Evolutionary conservation across 1,140 invertebrate species (phyloP).

Genomic region (Armadillidium nasatum): DNA sequence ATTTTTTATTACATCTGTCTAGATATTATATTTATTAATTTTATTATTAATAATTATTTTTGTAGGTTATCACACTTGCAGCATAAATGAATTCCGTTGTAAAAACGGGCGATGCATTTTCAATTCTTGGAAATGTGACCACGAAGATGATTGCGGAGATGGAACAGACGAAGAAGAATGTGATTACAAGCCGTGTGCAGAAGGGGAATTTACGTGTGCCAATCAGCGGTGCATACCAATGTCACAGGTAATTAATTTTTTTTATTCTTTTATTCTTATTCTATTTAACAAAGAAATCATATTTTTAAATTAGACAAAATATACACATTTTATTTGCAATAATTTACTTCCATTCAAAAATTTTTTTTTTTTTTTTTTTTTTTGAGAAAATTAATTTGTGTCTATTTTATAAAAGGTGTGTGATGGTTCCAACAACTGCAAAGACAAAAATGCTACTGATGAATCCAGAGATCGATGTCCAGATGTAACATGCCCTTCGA

Average conservation of each 20-base stretch:
- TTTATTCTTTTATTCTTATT: too few species aligned
- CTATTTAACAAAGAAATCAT: too few species aligned
- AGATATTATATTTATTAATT: too few species aligned
- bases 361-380: too few species aligned
- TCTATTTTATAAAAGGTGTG: slow-evolving; percentile 59
- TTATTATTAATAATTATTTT: too few species aligned
- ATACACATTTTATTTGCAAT: too few species aligned
- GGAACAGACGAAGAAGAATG: slow-evolving; percentile 89
- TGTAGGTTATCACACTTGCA: slow-evolving; percentile 84
- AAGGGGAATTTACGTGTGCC: slow-evolving; percentile 88
- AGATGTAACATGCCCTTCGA: slow-evolving; percentile 73
- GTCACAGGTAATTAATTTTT: slow-evolving; percentile 56
- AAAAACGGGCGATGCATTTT: slow-evolving; percentile 92
- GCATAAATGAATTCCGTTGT: slow-evolving; percentile 86
- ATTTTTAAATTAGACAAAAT: too few species aligned
- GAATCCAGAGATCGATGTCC: slow-evolving; percentile 82
- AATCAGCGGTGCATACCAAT: slow-evolving; percentile 85
- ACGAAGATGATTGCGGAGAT: slow-evolving; percentile 91
- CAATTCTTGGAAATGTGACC: slow-evolving; percentile 89
- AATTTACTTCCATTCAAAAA: too few species aligned
- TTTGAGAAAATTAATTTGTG: too few species aligned
- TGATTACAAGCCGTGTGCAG: slow-evolving; percentile 77
- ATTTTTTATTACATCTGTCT: too few species aligned
- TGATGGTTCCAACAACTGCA: slow-evolving; percentile 90
- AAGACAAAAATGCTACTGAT: slow-evolving; percentile 85